Evolutionary conservation across 2,888 invertebrate species (phyloP).

Genomic region (Hemicrepidius hirtus): DNA sequence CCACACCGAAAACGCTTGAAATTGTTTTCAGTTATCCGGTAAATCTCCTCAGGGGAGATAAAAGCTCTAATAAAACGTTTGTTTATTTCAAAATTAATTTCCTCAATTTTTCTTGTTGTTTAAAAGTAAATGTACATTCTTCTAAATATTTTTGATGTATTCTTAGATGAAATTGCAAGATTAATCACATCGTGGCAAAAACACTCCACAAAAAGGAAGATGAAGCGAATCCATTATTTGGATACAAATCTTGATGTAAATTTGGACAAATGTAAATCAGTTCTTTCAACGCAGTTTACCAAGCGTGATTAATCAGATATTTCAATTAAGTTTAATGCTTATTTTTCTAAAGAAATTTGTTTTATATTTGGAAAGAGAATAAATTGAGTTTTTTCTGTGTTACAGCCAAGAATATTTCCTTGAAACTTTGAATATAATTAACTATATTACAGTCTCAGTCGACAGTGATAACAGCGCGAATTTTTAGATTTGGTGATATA

Average conservation of each 20-base stretch:
- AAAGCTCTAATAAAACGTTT: constrained; percentile 6
- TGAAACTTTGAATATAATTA: constrained; percentile 14
- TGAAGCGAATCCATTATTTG: constrained; percentile 19
- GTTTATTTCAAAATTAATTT: constrained; percentile 13
- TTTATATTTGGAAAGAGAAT: background rate
- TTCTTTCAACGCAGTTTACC: constrained; percentile 17
- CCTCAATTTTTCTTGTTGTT: constrained; percentile 16
- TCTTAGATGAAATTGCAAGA: constrained; percentile 7
- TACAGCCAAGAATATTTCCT: background rate
- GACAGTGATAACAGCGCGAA: background rate
- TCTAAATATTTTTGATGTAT: constrained; percentile 24
- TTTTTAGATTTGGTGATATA: constrained; percentile 8
- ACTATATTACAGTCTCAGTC: background rate
- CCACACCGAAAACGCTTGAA: background rate
- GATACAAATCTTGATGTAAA: constrained; percentile 24
- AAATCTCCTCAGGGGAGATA: background rate
- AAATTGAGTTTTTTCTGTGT: constrained; percentile 1
- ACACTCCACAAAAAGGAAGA: constrained; percentile 14
- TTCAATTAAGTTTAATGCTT: constrained; percentile 22
- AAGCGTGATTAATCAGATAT: constrained; percentile 32
- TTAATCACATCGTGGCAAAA: constrained; percentile 5
- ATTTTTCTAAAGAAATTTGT: constrained; percentile 1
- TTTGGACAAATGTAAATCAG: constrained; percentile 29
- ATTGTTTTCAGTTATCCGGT: background rate
- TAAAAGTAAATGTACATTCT: constrained; percentile 18